Percentiles rank a stretch among this genome's conserved stretches.
Conservation (phyloP, 2,888 invertebrate genomes). For the Dicyrtomina minuta region DNA sequence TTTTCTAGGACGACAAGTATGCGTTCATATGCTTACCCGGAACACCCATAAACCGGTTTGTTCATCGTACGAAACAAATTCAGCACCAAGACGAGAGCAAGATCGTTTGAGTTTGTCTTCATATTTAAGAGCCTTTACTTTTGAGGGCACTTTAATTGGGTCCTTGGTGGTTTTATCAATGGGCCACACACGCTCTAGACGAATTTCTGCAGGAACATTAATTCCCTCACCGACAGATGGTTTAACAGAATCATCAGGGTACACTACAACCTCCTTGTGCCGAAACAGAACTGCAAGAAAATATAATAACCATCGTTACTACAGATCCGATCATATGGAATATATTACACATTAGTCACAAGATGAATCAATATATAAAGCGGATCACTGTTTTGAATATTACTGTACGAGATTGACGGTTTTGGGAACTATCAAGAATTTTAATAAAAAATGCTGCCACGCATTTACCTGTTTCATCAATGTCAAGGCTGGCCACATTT, state of each 20-base stretch:
- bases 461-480: conserved; percentile 76
- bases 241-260: conserved; percentile 81
- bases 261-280: conserved; percentile 91
- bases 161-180: conserved; percentile 77
- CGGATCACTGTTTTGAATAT: no score
- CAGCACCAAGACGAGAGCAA: conserved; percentile 41
- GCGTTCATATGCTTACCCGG: conserved; percentile 33
- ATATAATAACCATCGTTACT: conserved; percentile 14
- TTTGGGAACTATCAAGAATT: no score
- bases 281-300: conserved; percentile 75
- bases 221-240: conserved; percentile 84
- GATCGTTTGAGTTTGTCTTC: conserved; percentile 44
- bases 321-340: conserved; percentile 12
- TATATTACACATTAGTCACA: background rate
- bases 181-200: conserved; percentile 93
- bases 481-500: conserved; percentile 79
- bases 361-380: no score
- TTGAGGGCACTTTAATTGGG: conserved; percentile 71
- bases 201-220: conserved; percentile 82
- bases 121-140: conserved; percentile 42
- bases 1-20: no score
- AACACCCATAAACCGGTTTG: conserved; percentile 48
- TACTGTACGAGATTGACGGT: no score
- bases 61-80: conserved; percentile 45
- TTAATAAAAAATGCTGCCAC: background rate